Conservation (phyloP, 2,888 invertebrate genomes). For the Drosophila mayaguana region DNA sequence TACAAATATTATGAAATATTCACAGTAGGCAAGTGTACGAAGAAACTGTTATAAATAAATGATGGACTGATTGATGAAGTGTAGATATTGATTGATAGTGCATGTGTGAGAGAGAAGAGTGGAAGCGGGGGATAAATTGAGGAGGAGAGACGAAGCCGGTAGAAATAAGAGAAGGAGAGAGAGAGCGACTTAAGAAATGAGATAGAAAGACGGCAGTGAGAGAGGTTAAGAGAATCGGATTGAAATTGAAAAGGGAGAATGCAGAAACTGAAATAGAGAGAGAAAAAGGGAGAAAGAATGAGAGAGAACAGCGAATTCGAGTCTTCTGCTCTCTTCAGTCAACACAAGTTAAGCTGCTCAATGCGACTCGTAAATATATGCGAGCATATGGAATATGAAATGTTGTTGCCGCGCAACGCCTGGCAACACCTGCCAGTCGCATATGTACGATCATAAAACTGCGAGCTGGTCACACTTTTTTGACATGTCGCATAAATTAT, state of each 20-base stretch:
- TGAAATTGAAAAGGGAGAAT: neutral
- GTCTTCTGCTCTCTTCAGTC: neutral
- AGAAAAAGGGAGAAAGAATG: too few relatives aligned
- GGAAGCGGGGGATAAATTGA: too few relatives aligned
- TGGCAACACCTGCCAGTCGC: neutral
- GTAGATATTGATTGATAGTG: too few relatives aligned
- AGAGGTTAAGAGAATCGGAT: neutral
- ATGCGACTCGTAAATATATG: neutral
- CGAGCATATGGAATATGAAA: neutral
- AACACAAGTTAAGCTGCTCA: neutral
- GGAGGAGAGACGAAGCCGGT: neutral
- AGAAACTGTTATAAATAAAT: neutral
- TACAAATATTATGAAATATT: neutral
- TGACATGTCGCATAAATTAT: constrained; percentile 63
- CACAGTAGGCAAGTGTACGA: neutral
- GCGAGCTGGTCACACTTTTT: constrained; percentile 28
- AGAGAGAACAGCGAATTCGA: neutral
- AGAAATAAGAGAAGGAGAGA: neutral
- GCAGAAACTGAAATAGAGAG: too few relatives aligned
- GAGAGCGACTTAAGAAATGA: neutral
- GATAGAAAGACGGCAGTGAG: neutral
- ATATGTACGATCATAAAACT: constrained; percentile 2
- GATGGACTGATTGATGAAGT: neutral
- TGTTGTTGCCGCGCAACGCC: neutral
- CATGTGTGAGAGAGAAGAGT: neutral